These are phyloP conservation scores for Xestia c-nigrum DNA, from an alignment of 2,888 invertebrate species.

Conservation along the genomic window DNA sequence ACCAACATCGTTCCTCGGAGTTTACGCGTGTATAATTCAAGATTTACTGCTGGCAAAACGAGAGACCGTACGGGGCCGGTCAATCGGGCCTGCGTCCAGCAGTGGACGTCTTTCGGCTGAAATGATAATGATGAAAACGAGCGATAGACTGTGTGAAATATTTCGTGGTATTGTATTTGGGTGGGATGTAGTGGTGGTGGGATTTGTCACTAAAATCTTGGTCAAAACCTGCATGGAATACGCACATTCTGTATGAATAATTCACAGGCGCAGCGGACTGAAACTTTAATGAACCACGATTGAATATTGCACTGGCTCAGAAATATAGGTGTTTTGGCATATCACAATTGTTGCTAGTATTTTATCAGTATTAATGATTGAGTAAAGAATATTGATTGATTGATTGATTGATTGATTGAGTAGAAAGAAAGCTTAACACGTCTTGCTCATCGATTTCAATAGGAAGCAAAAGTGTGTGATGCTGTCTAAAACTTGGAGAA, in stretches of 20 bases:
- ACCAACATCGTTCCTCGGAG: conserved; percentile 14
- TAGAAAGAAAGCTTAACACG: neutral
- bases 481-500: neutral
- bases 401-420: too few species aligned
- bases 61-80: neutral
- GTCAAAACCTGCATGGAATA: neutral
- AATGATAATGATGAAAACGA: too few species aligned
- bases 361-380: neutral
- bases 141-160: conserved; percentile 7
- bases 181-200: conserved; percentile 9
- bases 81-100: too few species aligned
- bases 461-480: neutral
- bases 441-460: neutral
- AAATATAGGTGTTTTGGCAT: neutral
- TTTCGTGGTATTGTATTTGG: conserved; percentile 23
- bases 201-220: conserved; percentile 25
- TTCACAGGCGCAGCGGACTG: neutral
- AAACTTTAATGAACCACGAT: neutral
- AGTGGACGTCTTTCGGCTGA: too few species aligned
- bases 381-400: too few species aligned
- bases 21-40: conserved; percentile 39
- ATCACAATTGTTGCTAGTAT: neutral
- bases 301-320: neutral
- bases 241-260: neutral
- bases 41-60: conserved; percentile 44